Percentiles rank a stretch among this genome's conserved stretches.
Conservation (phyloP, 2,888 invertebrate genomes). For the Dysmachus trigonus region DNA sequence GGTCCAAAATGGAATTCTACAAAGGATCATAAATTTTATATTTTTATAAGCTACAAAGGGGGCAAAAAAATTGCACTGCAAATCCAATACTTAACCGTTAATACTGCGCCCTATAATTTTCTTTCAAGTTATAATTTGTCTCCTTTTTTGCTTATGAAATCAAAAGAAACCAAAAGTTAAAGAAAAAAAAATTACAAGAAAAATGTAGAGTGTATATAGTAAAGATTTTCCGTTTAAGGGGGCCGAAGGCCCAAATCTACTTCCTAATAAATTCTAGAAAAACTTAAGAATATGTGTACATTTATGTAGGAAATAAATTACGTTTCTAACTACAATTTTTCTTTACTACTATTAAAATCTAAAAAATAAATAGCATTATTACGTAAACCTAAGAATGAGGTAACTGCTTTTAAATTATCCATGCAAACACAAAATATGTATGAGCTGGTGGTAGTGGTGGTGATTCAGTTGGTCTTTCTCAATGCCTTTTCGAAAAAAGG, state of each 20-base stretch:
- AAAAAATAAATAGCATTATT: background rate
- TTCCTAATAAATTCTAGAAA: background rate
- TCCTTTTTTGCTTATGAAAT: background rate
- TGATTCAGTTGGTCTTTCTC: background rate
- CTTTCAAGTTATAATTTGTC: background rate
- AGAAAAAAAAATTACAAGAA: background rate
- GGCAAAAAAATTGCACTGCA: background rate
- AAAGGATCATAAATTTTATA: background rate
- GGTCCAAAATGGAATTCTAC: background rate
- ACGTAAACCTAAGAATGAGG: background rate
- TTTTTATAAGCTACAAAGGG: background rate
- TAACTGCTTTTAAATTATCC: background rate
- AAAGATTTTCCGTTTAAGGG: background rate
- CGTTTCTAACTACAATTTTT: background rate
- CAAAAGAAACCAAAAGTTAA: background rate
- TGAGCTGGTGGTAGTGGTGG: background rate
- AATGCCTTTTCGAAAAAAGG: background rate
- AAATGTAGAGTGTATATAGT: background rate
- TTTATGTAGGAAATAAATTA: background rate
- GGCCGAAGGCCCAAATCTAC: background rate
- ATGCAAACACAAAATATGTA: background rate
- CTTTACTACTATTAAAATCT: background rate
- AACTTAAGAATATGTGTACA: background rate
- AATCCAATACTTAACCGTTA: background rate
- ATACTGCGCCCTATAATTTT: background rate